Evolutionary conservation across 2,888 invertebrate species (phyloP).

Genomic region (Amphipyra berbera): DNA sequence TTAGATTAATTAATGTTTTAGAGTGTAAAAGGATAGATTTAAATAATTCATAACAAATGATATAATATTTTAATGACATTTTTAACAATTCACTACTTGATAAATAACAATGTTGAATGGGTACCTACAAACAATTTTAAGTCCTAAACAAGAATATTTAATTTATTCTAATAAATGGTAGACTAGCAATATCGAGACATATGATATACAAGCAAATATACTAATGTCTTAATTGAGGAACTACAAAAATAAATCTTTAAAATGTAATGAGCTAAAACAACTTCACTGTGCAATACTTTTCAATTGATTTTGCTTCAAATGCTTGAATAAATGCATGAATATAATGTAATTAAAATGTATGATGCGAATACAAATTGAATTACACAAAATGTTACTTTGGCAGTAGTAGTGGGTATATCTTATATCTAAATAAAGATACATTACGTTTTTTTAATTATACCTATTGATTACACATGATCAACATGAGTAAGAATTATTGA

Average conservation of each 20-base stretch:
- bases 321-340: constrained; percentile 54
- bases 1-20: constrained; percentile 22
- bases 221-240: constrained; percentile 54
- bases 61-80: constrained; percentile 56
- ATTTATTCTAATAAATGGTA: constrained; percentile 38
- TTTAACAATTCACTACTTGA: constrained; percentile 55
- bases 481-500: constrained; percentile 53
- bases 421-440: constrained; percentile 23
- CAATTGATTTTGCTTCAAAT: constrained; percentile 47
- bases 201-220: constrained; percentile 47
- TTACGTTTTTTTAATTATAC: constrained; percentile 30
- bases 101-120: constrained; percentile 60
- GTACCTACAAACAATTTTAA: constrained; percentile 44
- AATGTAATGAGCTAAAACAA: constrained; percentile 32
- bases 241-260: constrained; percentile 60
- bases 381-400: constrained; percentile 46
- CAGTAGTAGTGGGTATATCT: constrained; percentile 37
- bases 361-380: constrained; percentile 14
- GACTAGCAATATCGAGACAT: constrained; percentile 63
- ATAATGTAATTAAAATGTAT: constrained; percentile 18
- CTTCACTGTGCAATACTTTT: constrained; percentile 22
- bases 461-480: constrained; percentile 41
- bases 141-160: constrained; percentile 42
- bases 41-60: constrained; percentile 45
- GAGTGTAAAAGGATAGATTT: constrained; percentile 25